Evolutionary conservation across 2,797 vertebrate genomes (phyloP).

Genomic region (Tenualosa ilisha): DNA sequence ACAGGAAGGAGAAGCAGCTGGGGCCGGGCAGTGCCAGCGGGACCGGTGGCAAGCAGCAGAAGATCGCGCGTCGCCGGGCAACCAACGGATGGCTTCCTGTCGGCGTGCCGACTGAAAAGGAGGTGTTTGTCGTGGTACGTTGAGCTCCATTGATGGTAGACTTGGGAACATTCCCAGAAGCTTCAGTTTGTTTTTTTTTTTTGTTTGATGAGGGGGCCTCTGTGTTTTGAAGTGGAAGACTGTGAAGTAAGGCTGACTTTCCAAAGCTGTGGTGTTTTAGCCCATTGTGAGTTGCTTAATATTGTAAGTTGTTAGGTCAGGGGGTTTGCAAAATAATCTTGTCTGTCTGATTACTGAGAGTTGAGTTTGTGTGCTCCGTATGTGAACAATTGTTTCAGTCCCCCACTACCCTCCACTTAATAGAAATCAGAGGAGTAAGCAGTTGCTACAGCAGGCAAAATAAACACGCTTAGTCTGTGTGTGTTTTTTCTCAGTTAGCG

Average conservation of each 20-base stretch:
- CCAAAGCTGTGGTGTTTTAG: background rate
- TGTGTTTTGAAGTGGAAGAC: background rate
- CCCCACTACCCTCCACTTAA: background rate
- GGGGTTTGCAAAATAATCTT: background rate
- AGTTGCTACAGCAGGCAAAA: background rate
- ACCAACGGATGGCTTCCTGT: slow-evolving; percentile 96
- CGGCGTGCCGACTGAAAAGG: slow-evolving; percentile 89
- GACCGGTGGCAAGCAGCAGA: slow-evolving; percentile 84
- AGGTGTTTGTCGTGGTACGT: slow-evolving; percentile 95
- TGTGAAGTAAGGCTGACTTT: background rate
- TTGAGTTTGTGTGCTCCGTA: background rate
- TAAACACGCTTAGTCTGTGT: background rate
- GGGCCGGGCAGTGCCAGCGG: slow-evolving; percentile 72
- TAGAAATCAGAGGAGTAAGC: background rate
- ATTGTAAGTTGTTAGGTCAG: background rate
- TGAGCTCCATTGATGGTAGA: slow-evolving; percentile 42
- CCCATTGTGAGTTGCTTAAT: background rate
- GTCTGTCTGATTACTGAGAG: background rate
- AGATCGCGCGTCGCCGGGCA: slow-evolving; percentile 82
- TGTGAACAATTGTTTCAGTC: background rate
- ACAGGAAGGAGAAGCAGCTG: slow-evolving; percentile 82
- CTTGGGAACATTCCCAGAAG: slow-evolving; percentile 1
- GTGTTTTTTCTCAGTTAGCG: background rate
- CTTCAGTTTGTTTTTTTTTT: slow-evolving; percentile 28
- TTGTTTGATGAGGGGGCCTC: background rate